Evolutionary conservation across 2,797 vertebrate genomes (phyloP).

Genomic region (Sebastes aleutianus): DNA sequence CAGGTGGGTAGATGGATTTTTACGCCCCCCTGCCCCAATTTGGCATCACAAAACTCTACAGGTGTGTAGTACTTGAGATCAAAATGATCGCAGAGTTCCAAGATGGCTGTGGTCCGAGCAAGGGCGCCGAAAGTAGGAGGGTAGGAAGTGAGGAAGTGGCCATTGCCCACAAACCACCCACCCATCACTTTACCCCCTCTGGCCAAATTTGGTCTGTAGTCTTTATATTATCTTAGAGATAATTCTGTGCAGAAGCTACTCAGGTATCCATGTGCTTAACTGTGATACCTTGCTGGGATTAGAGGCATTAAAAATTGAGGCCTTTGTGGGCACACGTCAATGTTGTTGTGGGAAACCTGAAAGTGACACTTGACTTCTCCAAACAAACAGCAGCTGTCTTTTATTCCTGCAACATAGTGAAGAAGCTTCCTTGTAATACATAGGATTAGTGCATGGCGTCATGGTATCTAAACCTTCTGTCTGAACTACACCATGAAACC

Average conservation of each 20-base stretch:
- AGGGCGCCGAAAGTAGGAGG: background rate
- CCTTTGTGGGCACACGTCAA: constrained; percentile 23
- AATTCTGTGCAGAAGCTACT: background rate
- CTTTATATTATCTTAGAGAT: no score
- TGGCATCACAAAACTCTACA: background rate
- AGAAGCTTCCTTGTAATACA: background rate
- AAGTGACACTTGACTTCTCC: constrained; percentile 27
- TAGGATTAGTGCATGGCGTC: no score
- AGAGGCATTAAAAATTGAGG: constrained; percentile 31
- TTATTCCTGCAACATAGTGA: background rate
- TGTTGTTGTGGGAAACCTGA: constrained; percentile 18
- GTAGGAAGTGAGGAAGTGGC: background rate
- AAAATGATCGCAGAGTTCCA: background rate
- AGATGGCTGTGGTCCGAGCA: background rate
- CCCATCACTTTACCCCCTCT: no score
- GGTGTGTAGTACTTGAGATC: background rate
- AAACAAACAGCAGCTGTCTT: background rate
- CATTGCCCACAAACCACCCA: no score
- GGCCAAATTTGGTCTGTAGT: no score
- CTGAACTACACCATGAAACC: background rate
- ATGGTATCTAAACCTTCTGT: background rate
- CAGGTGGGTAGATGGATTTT: no score
- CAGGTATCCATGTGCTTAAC: constrained; percentile 4
- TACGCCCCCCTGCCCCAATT: background rate
- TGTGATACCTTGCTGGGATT: constrained; percentile 20